phyloP scores from a whole-genome alignment of 2,888 invertebrate genomes.

The Pemphredon lugubris region DNA sequence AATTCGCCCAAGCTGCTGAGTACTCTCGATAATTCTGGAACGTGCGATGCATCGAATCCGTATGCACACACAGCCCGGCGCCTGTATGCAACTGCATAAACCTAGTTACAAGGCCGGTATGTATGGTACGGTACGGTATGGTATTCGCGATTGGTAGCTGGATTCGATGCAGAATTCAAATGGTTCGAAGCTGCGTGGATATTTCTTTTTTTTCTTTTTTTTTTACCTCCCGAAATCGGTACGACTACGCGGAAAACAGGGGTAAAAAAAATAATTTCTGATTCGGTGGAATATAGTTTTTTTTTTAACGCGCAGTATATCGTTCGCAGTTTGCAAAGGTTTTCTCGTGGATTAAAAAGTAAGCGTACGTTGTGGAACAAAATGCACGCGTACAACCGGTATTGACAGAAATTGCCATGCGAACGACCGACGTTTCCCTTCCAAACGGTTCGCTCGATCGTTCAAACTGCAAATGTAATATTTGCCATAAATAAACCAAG shows the following conservation, averaged over 20 bases:
- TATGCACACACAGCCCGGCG: constrained; percentile 61
- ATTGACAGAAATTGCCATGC: too few species aligned
- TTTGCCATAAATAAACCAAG: constrained; percentile 23
- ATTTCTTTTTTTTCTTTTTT: constrained; percentile 23
- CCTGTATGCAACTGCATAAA: constrained; percentile 72
- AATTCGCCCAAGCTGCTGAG: constrained; percentile 75
- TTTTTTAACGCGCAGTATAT: constrained; percentile 6
- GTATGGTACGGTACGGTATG: too few species aligned
- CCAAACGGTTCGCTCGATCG: not conserved
- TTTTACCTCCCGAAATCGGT: constrained; percentile 21
- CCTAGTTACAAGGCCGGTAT: constrained; percentile 71
- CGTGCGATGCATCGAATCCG: constrained; percentile 75
- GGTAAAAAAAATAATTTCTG: constrained; percentile 41
- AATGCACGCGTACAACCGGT: too few species aligned
- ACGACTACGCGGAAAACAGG: constrained; percentile 17
- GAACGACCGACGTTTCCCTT: too few species aligned
- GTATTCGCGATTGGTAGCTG: constrained; percentile 68
- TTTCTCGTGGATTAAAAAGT: constrained; percentile 17
- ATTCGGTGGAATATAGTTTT: not conserved
- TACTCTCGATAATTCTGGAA: constrained; percentile 76
- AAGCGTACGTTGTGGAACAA: not conserved
- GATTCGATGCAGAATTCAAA: constrained; percentile 58
- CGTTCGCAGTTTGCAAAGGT: too few species aligned
- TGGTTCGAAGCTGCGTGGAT: constrained; percentile 39
- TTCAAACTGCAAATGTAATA: constrained; percentile 23